phyloP scores from a whole-genome alignment of 2,797 vertebrate genomes.

The Phalloptychus januarius region DNA sequence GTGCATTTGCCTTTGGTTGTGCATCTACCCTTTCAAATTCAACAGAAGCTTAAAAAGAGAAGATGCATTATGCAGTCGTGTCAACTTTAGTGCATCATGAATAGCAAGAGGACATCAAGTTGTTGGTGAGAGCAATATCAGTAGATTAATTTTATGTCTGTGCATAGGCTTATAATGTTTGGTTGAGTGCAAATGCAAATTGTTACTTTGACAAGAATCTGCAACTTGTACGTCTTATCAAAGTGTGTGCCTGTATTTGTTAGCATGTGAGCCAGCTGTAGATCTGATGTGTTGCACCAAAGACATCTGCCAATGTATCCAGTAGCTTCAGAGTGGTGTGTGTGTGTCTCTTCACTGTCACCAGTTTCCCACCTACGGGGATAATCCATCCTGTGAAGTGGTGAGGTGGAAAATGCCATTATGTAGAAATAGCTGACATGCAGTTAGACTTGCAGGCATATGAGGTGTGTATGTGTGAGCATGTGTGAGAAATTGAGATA shows the following conservation, averaged over 20 bases:
- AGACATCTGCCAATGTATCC: conserved; percentile 35
- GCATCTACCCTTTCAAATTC: conserved; percentile 19
- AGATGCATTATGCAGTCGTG: conserved; percentile 25
- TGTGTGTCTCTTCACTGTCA: conserved; percentile 51
- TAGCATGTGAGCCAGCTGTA: conserved; percentile 24
- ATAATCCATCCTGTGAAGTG: conserved; percentile 79
- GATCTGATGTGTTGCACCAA: conserved; percentile 31
- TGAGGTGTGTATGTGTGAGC: conserved; percentile 35
- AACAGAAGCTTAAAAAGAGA: conserved; percentile 26
- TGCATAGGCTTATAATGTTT: conserved; percentile 53
- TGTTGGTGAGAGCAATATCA: conserved; percentile 33
- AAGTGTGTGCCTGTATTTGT: conserved; percentile 16
- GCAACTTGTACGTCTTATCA: conserved; percentile 12
- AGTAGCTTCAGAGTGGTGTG: conserved; percentile 21
- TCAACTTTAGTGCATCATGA: conserved; percentile 29
- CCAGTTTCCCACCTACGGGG: conserved; percentile 71
- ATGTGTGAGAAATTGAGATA: conserved; percentile 42
- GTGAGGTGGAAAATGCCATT: conserved; percentile 77
- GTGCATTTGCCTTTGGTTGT: conserved; percentile 19
- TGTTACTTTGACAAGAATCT: conserved; percentile 24
- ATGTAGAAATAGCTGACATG: conserved; percentile 77
- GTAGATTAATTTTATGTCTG: conserved; percentile 17
- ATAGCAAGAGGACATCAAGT: conserved; percentile 29
- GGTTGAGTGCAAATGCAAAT: conserved; percentile 31
- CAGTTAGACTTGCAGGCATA: conserved; percentile 60